A percentile compares a stretch with the other conserved stretches of the same genome.
Conservation (phyloP, 2,888 invertebrate species). For the Megastigmus dorsalis region DNA sequence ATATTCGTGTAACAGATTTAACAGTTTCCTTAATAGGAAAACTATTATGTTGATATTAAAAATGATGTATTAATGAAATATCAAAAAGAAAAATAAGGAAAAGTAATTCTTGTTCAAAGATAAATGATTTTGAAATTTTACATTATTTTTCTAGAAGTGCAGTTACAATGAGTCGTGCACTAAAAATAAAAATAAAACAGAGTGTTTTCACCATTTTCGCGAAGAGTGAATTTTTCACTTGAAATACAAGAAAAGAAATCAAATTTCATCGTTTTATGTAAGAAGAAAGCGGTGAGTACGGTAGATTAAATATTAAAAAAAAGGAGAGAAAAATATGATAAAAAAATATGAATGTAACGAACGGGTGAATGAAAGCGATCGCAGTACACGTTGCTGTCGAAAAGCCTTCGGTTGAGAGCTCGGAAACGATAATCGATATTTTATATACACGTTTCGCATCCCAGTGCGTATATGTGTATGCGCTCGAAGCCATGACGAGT, state of each 20-base stretch:
- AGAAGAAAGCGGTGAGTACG: slow-evolving; percentile 16
- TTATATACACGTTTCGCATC: slow-evolving; percentile 46
- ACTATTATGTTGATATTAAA: slow-evolving; percentile 44
- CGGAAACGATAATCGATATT: slow-evolving; percentile 53
- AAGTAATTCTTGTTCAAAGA: slow-evolving; percentile 39
- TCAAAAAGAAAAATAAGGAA: slow-evolving; percentile 46
- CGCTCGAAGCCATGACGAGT: slow-evolving; percentile 37
- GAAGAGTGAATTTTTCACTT: slow-evolving; percentile 33
- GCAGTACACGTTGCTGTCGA: slow-evolving; percentile 27
- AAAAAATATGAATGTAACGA: slow-evolving; percentile 28
- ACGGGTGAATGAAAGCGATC: slow-evolving; percentile 38
- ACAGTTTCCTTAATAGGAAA: slow-evolving; percentile 45
- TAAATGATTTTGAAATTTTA: slow-evolving; percentile 45
- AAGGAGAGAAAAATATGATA: not conserved
- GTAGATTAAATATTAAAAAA: slow-evolving; percentile 41
- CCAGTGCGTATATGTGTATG: slow-evolving; percentile 9
- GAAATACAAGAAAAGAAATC: slow-evolving; percentile 37
- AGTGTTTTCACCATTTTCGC: slow-evolving; percentile 18
- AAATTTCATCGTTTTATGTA: slow-evolving; percentile 45
- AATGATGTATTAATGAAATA: slow-evolving; percentile 42
- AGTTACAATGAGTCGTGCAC: slow-evolving; percentile 29
- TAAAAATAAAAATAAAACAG: slow-evolving; percentile 39
- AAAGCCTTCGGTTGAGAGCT: slow-evolving; percentile 41
- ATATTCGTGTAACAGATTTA: slow-evolving; percentile 51
- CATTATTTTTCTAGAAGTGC: slow-evolving; percentile 52